phyloP scores from a whole-genome alignment of 1,140 invertebrate species.

The Tetramorium alpestre region DNA sequence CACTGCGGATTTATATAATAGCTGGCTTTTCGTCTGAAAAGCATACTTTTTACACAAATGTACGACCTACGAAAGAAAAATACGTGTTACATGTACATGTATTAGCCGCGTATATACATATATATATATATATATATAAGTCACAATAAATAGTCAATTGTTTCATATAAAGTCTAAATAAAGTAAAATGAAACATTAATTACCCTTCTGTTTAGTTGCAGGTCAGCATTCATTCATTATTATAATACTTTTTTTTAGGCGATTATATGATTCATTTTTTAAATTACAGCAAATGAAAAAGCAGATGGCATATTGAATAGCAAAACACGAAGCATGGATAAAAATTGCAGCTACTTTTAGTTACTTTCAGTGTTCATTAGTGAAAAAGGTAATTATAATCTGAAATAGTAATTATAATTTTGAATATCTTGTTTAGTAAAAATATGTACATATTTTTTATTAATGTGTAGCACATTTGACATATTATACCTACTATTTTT shows the following conservation, averaged over 20 bases:
- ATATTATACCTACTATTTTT: neutral
- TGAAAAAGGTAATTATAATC: neutral
- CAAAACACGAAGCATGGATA: neutral
- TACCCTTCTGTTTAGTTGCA: neutral
- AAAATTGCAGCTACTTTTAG: neutral
- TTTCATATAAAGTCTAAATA: conserved; percentile 82
- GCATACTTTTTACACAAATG: conserved; percentile 73
- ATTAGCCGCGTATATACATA: conserved; percentile 82
- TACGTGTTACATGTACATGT: conserved; percentile 84
- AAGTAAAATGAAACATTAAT: conserved; percentile 70
- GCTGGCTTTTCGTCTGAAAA: conserved; percentile 44
- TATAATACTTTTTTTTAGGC: neutral
- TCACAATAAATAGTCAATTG: conserved; percentile 85
- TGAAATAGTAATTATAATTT: neutral
- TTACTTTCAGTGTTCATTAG: neutral
- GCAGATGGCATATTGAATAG: neutral
- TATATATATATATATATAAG: conserved; percentile 81
- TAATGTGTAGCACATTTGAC: neutral
- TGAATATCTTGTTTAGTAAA: neutral
- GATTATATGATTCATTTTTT: neutral
- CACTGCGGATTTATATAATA: conserved; percentile 45
- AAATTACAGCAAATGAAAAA: conserved; percentile 14
- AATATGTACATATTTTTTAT: neutral
- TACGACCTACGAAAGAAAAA: conserved; percentile 70
- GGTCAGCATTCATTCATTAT: neutral